Evolutionary conservation across 2,113 vertebrate species (phyloP).

Genomic region (Heteronetta atricapilla): DNA sequence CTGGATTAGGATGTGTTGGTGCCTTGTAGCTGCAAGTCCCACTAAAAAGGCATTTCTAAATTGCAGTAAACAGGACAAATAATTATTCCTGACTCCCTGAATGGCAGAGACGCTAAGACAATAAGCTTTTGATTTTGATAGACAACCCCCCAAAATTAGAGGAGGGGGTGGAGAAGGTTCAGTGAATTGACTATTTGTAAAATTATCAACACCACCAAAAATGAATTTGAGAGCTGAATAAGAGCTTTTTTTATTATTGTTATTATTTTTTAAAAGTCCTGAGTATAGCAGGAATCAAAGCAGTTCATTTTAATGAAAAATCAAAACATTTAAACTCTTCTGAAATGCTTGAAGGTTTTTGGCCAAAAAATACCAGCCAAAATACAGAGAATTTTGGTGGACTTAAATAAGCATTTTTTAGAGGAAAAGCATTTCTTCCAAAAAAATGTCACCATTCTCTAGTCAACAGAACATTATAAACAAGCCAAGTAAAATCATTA

Average conservation of each 20-base stretch:
- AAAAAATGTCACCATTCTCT: background rate
- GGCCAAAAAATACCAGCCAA: background rate
- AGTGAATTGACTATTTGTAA: background rate
- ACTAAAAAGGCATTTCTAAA: background rate
- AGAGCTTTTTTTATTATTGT: background rate
- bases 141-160: background rate
- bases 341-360: constrained; percentile 3
- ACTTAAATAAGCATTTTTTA: background rate
- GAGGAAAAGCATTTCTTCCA: background rate
- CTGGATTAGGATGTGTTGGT: background rate
- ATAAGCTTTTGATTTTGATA: background rate
- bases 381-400: background rate
- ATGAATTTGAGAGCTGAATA: background rate
- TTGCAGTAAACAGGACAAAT: background rate
- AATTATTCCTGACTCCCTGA: background rate
- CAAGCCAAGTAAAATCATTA: background rate
- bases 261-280: background rate
- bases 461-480: background rate
- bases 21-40: background rate
- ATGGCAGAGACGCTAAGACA: background rate
- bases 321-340: constrained; percentile 1
- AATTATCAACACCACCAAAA: background rate
- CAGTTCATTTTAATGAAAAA: background rate
- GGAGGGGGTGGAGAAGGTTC: background rate
- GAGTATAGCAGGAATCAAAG: background rate